A percentile compares a stretch with the other conserved stretches of the same genome.
Conservation (phyloP, 2,797 vertebrate species). For the Leptoclinus maculatus region DNA sequence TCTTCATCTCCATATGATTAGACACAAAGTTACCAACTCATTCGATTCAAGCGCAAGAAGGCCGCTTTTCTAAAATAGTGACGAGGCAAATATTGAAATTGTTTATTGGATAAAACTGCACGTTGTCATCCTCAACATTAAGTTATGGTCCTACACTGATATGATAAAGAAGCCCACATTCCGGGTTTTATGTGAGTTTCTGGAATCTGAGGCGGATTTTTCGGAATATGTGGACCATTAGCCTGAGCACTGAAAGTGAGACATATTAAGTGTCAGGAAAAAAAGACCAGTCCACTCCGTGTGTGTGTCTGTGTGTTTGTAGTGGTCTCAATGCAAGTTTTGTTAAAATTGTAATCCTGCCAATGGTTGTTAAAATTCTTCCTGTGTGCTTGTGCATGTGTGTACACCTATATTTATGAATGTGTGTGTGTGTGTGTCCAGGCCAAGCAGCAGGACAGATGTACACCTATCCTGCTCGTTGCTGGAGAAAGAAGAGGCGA, state of each 20-base stretch:
- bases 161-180: not conserved
- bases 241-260: slow-evolving; percentile 28
- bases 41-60: not conserved
- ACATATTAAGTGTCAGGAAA: slow-evolving; percentile 53
- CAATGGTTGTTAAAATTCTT: slow-evolving; percentile 67
- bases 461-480: slow-evolving; percentile 97
- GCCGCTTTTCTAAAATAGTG: not conserved
- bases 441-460: slow-evolving; percentile 95
- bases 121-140: not conserved
- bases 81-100: not conserved
- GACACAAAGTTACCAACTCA: not conserved
- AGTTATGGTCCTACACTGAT: not conserved
- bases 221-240: slow-evolving; percentile 27
- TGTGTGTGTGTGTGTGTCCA: slow-evolving; percentile 69
- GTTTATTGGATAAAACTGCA: not conserved
- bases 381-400: slow-evolving; percentile 52
- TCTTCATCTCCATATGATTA: slow-evolving; percentile 4
- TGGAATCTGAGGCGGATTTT: slow-evolving; percentile 4
- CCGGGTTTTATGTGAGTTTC: not conserved
- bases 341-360: slow-evolving; percentile 48
- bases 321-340: slow-evolving; percentile 49
- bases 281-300: slow-evolving; percentile 14
- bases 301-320: not conserved
- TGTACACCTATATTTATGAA: slow-evolving; percentile 3
- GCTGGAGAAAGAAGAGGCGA: slow-evolving; percentile 97